phyloP scores from a whole-genome alignment of 1,140 invertebrate species.

The Bombus breviceps region DNA sequence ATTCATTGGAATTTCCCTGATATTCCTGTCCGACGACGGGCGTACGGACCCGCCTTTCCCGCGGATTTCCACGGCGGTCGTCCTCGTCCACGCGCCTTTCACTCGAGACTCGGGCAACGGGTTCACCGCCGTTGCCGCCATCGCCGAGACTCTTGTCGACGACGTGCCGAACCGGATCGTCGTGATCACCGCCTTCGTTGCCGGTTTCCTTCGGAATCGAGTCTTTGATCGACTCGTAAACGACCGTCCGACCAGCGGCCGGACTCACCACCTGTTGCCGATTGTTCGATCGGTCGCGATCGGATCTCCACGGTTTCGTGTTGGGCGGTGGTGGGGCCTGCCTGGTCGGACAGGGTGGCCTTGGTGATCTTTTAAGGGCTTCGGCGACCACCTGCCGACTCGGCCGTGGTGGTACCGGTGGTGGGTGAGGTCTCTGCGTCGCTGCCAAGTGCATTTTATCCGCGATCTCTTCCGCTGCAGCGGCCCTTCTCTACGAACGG shows the following conservation, averaged over 20 bases:
- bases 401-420: constrained; percentile 89
- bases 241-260: constrained; percentile 62
- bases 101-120: constrained; percentile 8
- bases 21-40: constrained; percentile 2
- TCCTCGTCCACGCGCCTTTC: constrained; percentile 43
- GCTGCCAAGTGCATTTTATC: constrained; percentile 78
- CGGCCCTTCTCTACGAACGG: neutral
- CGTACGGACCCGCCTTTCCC: constrained; percentile 33
- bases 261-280: constrained; percentile 47
- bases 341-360: constrained; percentile 83
- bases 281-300: constrained; percentile 81
- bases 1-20: neutral
- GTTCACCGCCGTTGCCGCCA: neutral
- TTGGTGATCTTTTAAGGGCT: constrained; percentile 85
- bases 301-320: constrained; percentile 80
- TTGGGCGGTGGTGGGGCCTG: constrained; percentile 81
- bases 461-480: neutral
- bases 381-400: constrained; percentile 87
- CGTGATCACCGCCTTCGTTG: neutral
- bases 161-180: neutral
- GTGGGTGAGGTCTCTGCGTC: constrained; percentile 83
- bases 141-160: constrained; percentile 14
- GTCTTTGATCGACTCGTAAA: constrained; percentile 68
- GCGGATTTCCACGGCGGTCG: constrained; percentile 35
- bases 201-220: constrained; percentile 23